phyloP scores from a whole-genome alignment of 23 tunicate genomes.

The Aplidium turbinatum region DNA sequence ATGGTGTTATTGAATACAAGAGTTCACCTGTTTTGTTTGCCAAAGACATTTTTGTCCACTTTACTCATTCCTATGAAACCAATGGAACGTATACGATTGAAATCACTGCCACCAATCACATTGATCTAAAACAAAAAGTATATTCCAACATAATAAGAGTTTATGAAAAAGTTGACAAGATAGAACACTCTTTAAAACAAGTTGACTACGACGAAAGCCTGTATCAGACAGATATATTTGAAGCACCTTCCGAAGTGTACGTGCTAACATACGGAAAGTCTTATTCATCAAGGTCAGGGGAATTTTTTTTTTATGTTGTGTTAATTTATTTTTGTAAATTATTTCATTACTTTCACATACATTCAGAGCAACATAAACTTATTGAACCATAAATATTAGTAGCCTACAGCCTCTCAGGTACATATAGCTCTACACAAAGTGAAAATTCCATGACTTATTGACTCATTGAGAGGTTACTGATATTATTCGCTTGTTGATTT shows the following conservation, averaged over 20 bases:
- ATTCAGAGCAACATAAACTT: too few relatives aligned
- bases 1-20: constrained; percentile 7
- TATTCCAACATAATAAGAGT: constrained; percentile 20
- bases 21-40: constrained; percentile 36
- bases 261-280: constrained; percentile 34
- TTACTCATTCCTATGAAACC: constrained; percentile 36
- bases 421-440: too few relatives aligned
- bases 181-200: neutral
- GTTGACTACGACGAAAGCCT: constrained; percentile 28
- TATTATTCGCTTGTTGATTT: too few relatives aligned
- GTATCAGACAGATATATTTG: constrained; percentile 25
- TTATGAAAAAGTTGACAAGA: constrained; percentile 34
- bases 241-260: constrained; percentile 31
- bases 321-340: too few relatives aligned
- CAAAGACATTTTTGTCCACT: constrained; percentile 14
- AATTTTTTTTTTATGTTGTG: too few relatives aligned
- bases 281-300: too few relatives aligned
- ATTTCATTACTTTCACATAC: too few relatives aligned
- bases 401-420: too few relatives aligned
- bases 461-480: too few relatives aligned
- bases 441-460: too few relatives aligned
- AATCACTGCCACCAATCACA: constrained; percentile 36
- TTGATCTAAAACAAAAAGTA: constrained; percentile 11
- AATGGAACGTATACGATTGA: constrained; percentile 45
- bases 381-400: too few relatives aligned